Conservation (phyloP, 2,888 invertebrate species). For the Lochmaea crataegi region DNA sequence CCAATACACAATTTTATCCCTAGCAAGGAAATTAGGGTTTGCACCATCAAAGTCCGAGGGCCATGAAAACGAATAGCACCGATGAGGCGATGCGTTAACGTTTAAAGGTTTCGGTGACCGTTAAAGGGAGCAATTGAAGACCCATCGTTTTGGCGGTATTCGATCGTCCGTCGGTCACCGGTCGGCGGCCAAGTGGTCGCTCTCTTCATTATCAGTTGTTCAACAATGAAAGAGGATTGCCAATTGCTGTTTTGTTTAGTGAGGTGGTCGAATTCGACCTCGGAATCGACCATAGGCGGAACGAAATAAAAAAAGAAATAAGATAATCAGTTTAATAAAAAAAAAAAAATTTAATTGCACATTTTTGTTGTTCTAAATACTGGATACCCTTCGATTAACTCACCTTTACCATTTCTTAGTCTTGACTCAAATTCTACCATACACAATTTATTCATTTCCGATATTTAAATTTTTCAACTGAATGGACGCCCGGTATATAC, state of each 20-base stretch:
- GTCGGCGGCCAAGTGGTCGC: constrained; percentile 27
- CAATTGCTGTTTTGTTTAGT: constrained; percentile 42
- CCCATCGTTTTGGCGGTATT: constrained; percentile 32
- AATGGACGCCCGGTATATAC: too few relatives aligned
- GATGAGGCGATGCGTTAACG: constrained; percentile 46
- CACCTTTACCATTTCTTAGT: too few relatives aligned
- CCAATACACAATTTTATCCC: constrained; percentile 22
- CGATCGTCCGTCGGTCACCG: constrained; percentile 30
- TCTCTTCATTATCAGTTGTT: constrained; percentile 53
- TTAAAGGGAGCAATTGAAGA: constrained; percentile 43
- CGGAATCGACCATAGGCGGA: constrained; percentile 34
- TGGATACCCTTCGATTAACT: too few relatives aligned
- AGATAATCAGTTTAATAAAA: too few relatives aligned
- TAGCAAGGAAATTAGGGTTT: constrained; percentile 23
- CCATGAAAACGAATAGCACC: constrained; percentile 36
- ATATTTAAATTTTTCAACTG: too few relatives aligned
- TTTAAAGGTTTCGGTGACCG: constrained; percentile 37
- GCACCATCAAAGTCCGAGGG: constrained; percentile 22
- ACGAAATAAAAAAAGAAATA: neutral
- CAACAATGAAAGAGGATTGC: constrained; percentile 50
- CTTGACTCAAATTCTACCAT: too few relatives aligned
- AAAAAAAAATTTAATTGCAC: too few relatives aligned
- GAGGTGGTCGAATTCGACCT: constrained; percentile 15
- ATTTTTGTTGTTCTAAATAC: too few relatives aligned
- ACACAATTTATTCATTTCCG: too few relatives aligned